Base-by-base conservation (phyloP, 2,113 vertebrate species). In the Myrmecophaga tridactyla region DNA sequence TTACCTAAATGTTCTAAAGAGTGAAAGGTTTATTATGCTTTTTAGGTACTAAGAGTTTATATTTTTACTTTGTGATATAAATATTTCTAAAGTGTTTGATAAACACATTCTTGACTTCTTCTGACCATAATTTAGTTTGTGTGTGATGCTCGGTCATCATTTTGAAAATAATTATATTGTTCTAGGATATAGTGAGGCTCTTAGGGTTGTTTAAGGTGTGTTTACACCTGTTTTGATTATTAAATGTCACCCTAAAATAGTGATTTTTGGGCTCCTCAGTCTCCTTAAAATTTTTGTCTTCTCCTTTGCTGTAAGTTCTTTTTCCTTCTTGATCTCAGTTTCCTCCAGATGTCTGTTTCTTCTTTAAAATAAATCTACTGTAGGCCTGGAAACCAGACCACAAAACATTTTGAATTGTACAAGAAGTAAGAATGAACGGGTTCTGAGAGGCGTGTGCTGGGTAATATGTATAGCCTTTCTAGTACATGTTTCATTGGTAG, bases 11-110 rank as follows among this genome's bases (percentile, higher is more conserved):
- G 67, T 93, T 86, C 72, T 78, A 36, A 14, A 51, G 41, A 82
- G 51, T 85, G 48, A 65, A 77, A 73, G 27, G 39, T 84, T 80
- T 86, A 86, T 80, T 86, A 86, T 90, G 86, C 41, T n/a, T 92
- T 92, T 83, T 88, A 90, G 75, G 31, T 27, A 41, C 36, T 73
- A 75, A 43, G 23, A 34, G 10, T 34, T 81, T 51, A 43, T 34
- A 67, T 82, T 67, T 67, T 48, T 39, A 77, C 13, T 53, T 91
- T 70, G 58, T 69, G 63, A 70, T 51, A 56, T 15, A 87, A 75
- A 29, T 36, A 67, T 78, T 58, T 86, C 36, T 76, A 72, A 88
- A 94, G 72, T 43, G 25, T 31, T 81, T 81, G 46, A 29, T 39
- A 23, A 41, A 67, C 3, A 87, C 69, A 80, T 81, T 62, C 25